Base-by-base conservation (phyloP, 1,140 invertebrate species). In the Trachymyrmex septentrionalis region DNA sequence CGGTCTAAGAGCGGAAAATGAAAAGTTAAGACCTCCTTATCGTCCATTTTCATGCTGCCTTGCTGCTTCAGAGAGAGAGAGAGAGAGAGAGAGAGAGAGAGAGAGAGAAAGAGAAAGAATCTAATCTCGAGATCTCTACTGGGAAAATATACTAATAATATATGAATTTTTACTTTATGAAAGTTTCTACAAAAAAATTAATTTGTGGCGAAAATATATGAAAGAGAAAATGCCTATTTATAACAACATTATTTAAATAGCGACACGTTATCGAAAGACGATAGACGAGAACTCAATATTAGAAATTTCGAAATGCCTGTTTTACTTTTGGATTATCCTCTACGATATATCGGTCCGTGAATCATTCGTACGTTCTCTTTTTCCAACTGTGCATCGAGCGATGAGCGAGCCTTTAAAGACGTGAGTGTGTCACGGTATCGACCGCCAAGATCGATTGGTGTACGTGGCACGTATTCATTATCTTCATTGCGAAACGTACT, bases 401-500 rank as follows among this genome's bases (percentile, higher is more conserved):
- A 55, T 44, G 63, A 64, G 48, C 50, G 38, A 84, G 71, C n/a
- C 75, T 80, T 69, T 30, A 59, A 81, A 78, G 85, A 86, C 63
- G 4, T 34, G 76, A 66, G 24, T 59, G 53, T 67, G 84, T 78
- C 73, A 30, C 75, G 50, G 30, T 90, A 91, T 91, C 85, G 89
- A 88, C 55, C 53, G 30, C 10, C 14, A 30, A 50, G 78, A 88
- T 91, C 78, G 86, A 90, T 86, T 30, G 72, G 34, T 6, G 24
- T 34, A 55, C 24, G 14, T 73, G 86, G 67, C 76, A 69, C 44
- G 53, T 76, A 82, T 80, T 78, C 82, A 80, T 88, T 91, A 87
- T 86, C 85, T 86, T 75, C 57, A 55, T 91, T 88, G 88, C 72
- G 78, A 90, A 87, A 89, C 38, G 66, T 64, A 48, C 55, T 63